phyloP scores from a whole-genome alignment of 35 echinoderm and acorn worm genomes.

The Anneissia japonica region DNA sequence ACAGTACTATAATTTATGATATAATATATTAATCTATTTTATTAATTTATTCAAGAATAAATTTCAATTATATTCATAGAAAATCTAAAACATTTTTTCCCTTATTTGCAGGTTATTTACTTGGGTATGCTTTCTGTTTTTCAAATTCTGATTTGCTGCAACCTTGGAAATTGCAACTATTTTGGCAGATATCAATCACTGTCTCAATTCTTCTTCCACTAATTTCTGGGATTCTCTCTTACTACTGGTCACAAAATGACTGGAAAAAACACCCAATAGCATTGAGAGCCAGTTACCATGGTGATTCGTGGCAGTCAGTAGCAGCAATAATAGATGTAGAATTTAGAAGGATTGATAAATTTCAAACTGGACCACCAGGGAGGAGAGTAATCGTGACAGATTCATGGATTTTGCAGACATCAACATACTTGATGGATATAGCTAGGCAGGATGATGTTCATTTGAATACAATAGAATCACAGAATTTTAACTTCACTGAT shows the following conservation, averaged over 20 bases:
- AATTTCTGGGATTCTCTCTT: neutral
- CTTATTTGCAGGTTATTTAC: constrained; percentile 64
- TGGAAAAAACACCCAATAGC: constrained; percentile 77
- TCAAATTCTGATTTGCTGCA: constrained; percentile 53
- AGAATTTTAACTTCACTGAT: constrained; percentile 66
- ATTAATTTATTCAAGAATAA: too few species aligned
- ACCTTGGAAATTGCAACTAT: constrained; percentile 12
- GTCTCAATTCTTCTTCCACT: neutral
- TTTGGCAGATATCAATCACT: constrained; percentile 28
- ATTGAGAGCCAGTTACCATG: constrained; percentile 58
- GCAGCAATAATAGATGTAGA: constrained; percentile 64
- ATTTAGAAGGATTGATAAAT: constrained; percentile 88
- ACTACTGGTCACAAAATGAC: constrained; percentile 44
- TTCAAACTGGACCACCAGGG: constrained; percentile 69
- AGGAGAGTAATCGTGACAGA: constrained; percentile 74
- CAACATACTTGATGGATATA: constrained; percentile 49
- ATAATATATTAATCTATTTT: too few species aligned
- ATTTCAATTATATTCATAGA: too few species aligned
- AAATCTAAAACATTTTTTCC: too few species aligned
- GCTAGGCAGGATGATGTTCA: constrained; percentile 81
- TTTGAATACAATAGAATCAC: constrained; percentile 61
- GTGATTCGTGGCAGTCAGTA: constrained; percentile 60
- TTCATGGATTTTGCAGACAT: constrained; percentile 82
- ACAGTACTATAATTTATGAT: too few species aligned
- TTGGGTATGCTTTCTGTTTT: constrained; percentile 53